Conservation (phyloP, 1,140 invertebrate genomes). For the Drosophila fuyamai region DNA sequence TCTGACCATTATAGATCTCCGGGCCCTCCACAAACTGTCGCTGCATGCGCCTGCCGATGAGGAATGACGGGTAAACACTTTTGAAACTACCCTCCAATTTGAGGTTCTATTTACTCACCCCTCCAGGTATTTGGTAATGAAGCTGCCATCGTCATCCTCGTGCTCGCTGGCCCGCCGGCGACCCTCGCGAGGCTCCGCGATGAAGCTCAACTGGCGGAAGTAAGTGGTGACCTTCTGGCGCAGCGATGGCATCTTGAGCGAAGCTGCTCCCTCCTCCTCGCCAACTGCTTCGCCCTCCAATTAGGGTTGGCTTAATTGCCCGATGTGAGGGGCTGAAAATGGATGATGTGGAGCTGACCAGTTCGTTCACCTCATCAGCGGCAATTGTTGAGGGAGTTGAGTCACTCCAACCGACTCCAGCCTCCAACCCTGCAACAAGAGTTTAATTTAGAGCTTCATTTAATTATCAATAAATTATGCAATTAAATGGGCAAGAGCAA, state of each 20-base stretch:
- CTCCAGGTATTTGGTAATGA: constrained; percentile 90
- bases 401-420: constrained; percentile 31
- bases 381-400: constrained; percentile 56
- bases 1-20: constrained; percentile 88
- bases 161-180: constrained; percentile 51
- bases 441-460: constrained; percentile 52
- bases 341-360: constrained; percentile 29
- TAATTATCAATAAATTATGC: constrained; percentile 82
- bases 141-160: constrained; percentile 87
- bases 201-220: constrained; percentile 90
- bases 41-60: constrained; percentile 65
- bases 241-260: constrained; percentile 88
- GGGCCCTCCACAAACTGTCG: constrained; percentile 84
- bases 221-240: constrained; percentile 90
- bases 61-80: neutral
- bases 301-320: constrained; percentile 60
- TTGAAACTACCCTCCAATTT: neutral
- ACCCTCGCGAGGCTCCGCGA: constrained; percentile 87
- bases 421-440: constrained; percentile 27
- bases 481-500: constrained; percentile 55
- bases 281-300: constrained; percentile 29
- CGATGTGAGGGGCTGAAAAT: constrained; percentile 21
- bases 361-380: constrained; percentile 75
- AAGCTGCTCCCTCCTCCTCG: constrained; percentile 12
- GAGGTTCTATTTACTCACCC: constrained; percentile 86